Evolutionary conservation across 2,888 invertebrate species (phyloP).

Genomic region (Eumacrocentrus americanus): DNA sequence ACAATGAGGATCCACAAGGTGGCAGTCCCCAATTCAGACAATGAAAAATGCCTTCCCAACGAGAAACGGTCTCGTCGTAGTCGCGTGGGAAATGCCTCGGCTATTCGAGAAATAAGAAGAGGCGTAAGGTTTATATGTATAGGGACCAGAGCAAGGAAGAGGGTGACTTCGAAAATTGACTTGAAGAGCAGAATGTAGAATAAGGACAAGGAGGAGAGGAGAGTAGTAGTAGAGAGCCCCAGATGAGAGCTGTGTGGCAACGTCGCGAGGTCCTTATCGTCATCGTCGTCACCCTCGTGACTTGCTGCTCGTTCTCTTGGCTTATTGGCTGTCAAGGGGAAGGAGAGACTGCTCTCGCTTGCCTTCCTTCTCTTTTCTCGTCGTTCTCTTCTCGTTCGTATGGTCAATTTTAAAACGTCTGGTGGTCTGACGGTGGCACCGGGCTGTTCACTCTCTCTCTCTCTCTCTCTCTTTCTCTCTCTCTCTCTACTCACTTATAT

Average conservation of each 20-base stretch:
- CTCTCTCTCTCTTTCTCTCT: slow-evolving; percentile 12
- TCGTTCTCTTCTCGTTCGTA: slow-evolving; percentile 25
- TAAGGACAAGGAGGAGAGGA: not conserved
- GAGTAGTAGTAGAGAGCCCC: not conserved
- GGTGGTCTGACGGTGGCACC: no score
- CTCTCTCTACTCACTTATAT: slow-evolving; percentile 1
- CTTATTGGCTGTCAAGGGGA: slow-evolving; percentile 34
- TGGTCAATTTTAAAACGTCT: slow-evolving; percentile 33
- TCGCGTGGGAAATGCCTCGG: slow-evolving; percentile 8
- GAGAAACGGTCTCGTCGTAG: not conserved
- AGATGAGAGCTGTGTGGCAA: slow-evolving; percentile 34
- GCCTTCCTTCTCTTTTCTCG: slow-evolving; percentile 3
- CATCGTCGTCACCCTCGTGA: slow-evolving; percentile 30
- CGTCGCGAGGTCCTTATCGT: slow-evolving; percentile 41
- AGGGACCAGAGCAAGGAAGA: not conserved
- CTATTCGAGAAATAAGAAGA: not conserved
- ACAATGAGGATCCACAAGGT: slow-evolving; percentile 16
- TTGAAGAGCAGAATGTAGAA: not conserved
- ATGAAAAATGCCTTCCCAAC: slow-evolving; percentile 8
- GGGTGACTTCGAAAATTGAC: not conserved
- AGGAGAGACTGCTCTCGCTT: slow-evolving; percentile 27
- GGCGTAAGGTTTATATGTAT: not conserved
- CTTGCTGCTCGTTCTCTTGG: slow-evolving; percentile 30
- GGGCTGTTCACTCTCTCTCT: slow-evolving; percentile 16
- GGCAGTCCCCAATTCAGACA: slow-evolving; percentile 11